Evolutionary conservation across 2,797 vertebrate species (phyloP), one percentile per base, ranked within the genome.

Genomic region (Alcedo quadribrachys): DNA sequence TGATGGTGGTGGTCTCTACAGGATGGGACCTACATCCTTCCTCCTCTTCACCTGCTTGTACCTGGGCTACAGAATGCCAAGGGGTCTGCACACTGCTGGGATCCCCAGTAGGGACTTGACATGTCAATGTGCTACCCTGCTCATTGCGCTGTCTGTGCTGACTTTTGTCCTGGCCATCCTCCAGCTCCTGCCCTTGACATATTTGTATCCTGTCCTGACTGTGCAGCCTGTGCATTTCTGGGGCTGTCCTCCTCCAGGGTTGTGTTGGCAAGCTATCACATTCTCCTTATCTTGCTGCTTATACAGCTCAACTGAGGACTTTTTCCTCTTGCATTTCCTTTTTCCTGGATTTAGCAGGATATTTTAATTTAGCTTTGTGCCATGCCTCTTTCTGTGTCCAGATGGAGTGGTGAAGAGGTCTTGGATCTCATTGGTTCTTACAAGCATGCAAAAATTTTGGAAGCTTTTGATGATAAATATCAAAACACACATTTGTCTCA

Each of bases 111-210:
- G 46, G 20, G 35, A 40, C 60, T 50, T 45, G 20, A 5, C 27
- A 25, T 14, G 5, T 48, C 8, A 3, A 0, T 3, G 16, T 46
- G 42, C n/a, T 63, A 13, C 54, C 12, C n/a, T 24, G 25, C 2
- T 1, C 4, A 4, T 8, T 0, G 4, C 15, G 1, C 1, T 0
- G 0, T 17, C 24, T 65, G 50, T 24, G 21, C 22, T 0, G 3
- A 11, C 37, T 58, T 76, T 14, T 11, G 20, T 43, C 53, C n/a
- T 71, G 27, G 33, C 20, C 12, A 8, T 58, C 11, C 18, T 83
- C 37, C 78, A 58, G 28, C n/a, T 81, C 50, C 60, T 58, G 43
- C 58, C 10, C 48, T 50, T 32, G 25, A 18, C 1, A 1, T 27
- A 15, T 77, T 74, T 60, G 40, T 60, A 8, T 61, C n/a, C 53